A percentile compares a stretch with the other conserved stretches of the same genome.
These are phyloP conservation scores for Cephalopachus bancanus DNA, from an alignment of 2,797 vertebrate genomes.

Conservation along the genomic window DNA sequence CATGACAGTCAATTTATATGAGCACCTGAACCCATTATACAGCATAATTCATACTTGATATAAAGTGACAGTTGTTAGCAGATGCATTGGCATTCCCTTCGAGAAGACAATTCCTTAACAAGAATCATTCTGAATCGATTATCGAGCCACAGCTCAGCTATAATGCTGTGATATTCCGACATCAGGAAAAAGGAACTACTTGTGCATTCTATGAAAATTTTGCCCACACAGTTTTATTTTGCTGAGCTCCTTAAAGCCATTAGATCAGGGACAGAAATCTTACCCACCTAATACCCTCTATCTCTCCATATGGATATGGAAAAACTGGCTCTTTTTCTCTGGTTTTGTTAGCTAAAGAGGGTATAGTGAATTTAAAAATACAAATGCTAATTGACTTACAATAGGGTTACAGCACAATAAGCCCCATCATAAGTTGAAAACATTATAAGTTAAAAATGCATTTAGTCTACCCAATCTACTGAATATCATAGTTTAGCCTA, in stretches of 20 bases:
- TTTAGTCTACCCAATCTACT: background rate
- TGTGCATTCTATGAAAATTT: conserved; percentile 71
- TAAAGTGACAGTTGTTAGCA: conserved; percentile 83
- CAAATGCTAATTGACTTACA: background rate
- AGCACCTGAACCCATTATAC: conserved; percentile 84
- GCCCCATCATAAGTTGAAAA: background rate
- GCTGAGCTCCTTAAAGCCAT: conserved; percentile 82
- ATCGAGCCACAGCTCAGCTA: conserved; percentile 73
- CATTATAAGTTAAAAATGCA: background rate
- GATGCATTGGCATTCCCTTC: conserved; percentile 84
- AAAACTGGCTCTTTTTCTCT: background rate
- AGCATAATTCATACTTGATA: conserved; percentile 86
- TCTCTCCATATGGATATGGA: background rate
- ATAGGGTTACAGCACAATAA: background rate
- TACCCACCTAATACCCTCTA: background rate
- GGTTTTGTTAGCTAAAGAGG: conserved; percentile 7
- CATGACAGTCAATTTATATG: conserved; percentile 83
- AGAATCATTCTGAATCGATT: conserved; percentile 85
- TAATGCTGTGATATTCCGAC: conserved; percentile 80
- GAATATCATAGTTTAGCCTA: background rate
- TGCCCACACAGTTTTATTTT: conserved; percentile 77
- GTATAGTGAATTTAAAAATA: background rate
- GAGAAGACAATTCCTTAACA: conserved; percentile 85
- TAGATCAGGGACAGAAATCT: conserved; percentile 83
- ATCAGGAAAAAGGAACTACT: conserved; percentile 64